phyloP scores from a whole-genome alignment of 2,888 invertebrate genomes.

The Limnephilus lunatus region DNA sequence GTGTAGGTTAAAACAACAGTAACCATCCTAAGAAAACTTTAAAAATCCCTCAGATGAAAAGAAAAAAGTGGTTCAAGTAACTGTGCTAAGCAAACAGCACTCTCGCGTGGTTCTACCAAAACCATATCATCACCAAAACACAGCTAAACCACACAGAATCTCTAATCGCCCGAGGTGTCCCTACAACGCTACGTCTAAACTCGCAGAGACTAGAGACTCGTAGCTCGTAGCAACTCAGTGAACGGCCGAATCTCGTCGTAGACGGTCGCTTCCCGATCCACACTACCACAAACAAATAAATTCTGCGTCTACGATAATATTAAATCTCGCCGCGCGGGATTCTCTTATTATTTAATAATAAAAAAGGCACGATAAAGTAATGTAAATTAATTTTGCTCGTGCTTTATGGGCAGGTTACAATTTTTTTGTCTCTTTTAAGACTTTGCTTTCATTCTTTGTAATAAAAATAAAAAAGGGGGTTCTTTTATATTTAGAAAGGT shows the following conservation, averaged over 20 bases:
- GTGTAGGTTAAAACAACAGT: slow-evolving; percentile 15
- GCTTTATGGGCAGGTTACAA: neutral
- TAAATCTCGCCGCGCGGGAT: neutral
- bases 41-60: slow-evolving; percentile 33
- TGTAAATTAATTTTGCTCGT: neutral
- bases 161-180: slow-evolving; percentile 50
- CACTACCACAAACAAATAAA: neutral
- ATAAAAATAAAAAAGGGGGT: neutral
- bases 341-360: neutral
- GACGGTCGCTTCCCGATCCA: slow-evolving; percentile 54
- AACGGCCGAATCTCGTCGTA: slow-evolving; percentile 54
- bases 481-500: neutral
- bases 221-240: slow-evolving; percentile 55
- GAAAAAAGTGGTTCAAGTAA: slow-evolving; percentile 40
- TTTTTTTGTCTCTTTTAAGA: neutral
- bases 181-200: neutral
- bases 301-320: neutral
- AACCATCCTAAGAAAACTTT: neutral
- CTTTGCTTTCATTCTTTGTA: neutral
- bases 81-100: slow-evolving; percentile 38
- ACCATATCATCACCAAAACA: slow-evolving; percentile 57
- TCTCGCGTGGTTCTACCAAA: slow-evolving; percentile 23
- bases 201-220: neutral
- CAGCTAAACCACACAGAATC: slow-evolving; percentile 54
- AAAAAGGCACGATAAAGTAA: neutral